These are phyloP conservation scores for Mylabris phalerata DNA, from an alignment of 1,140 invertebrate genomes.

Conservation along the genomic window DNA sequence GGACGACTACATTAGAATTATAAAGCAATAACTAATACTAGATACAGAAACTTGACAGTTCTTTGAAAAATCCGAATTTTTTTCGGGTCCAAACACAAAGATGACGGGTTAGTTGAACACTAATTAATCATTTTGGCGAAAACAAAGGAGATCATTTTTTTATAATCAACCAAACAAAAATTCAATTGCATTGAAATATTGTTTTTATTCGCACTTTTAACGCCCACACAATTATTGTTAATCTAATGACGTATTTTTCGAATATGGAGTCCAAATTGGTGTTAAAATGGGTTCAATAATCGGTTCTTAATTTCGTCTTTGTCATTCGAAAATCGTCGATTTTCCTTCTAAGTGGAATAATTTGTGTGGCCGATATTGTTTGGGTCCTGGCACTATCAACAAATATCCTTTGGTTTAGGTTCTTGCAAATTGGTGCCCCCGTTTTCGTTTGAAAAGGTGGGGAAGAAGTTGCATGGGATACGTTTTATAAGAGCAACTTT, in stretches of 20 bases:
- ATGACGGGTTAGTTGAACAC: too few species aligned
- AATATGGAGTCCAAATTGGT: background rate
- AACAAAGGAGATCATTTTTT: too few species aligned
- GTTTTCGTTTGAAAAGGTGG: conserved; percentile 7
- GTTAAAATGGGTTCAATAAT: background rate
- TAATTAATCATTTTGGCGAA: too few species aligned
- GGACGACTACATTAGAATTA: too few species aligned
- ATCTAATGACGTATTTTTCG: background rate
- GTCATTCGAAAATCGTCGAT: background rate
- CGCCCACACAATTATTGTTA: background rate
- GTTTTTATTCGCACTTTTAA: too few species aligned
- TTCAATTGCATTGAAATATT: too few species aligned
- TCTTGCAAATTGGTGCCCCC: conserved; percentile 1
- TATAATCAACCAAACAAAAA: too few species aligned
- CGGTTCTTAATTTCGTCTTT: background rate
- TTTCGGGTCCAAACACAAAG: too few species aligned
- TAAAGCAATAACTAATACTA: too few species aligned
- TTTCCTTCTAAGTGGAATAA: background rate
- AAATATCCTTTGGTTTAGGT: background rate
- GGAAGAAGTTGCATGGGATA: conserved; percentile 26
- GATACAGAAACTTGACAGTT: too few species aligned
- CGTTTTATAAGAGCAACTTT: conserved; percentile 37
- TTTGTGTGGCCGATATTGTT: background rate
- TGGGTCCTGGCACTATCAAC: background rate
- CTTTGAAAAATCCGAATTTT: too few species aligned